These are phyloP conservation scores for Salarias fasciatus DNA, from an alignment of 2,797 vertebrate genomes.

Conservation along the genomic window DNA sequence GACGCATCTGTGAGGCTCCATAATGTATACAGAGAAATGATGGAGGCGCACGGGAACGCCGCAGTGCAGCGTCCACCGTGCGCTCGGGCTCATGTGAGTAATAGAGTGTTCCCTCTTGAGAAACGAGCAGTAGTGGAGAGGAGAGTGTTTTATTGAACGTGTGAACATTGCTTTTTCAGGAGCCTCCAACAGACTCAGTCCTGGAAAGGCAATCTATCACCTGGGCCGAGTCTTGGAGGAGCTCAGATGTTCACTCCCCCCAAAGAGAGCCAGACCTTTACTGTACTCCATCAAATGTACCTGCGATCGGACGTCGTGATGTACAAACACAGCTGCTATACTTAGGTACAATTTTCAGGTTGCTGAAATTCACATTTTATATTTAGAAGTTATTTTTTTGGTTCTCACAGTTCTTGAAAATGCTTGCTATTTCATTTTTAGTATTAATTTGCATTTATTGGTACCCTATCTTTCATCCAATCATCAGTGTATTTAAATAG, in stretches of 20 bases:
- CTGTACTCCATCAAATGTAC: constrained; percentile 28
- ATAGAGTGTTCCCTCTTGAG: constrained; percentile 46
- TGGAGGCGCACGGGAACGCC: constrained; percentile 6
- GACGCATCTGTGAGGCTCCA: constrained; percentile 11
- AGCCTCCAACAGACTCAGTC: constrained; percentile 37
- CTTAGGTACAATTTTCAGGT: no score
- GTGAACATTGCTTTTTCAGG: constrained; percentile 53
- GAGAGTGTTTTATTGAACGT: constrained; percentile 55
- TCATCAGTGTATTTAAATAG: no score
- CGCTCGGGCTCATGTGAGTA: constrained; percentile 16
- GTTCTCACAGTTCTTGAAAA: no score
- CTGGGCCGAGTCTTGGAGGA: constrained; percentile 31
- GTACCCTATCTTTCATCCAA: no score
- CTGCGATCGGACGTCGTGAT: no score
- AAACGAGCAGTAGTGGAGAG: constrained; percentile 18
- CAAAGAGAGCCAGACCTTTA: constrained; percentile 24
- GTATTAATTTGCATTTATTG: no score
- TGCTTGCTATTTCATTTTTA: no score
- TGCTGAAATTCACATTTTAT: no score
- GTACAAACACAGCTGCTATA: no score
- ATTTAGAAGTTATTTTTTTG: no score
- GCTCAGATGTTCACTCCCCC: constrained; percentile 24
- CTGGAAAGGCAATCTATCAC: constrained; percentile 57
- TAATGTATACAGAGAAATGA: constrained; percentile 30
- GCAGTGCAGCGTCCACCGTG: constrained; percentile 20